These are phyloP conservation scores for Ochotona princeps DNA, from an alignment of 2,113 vertebrate genomes.

Conservation along the genomic window DNA sequence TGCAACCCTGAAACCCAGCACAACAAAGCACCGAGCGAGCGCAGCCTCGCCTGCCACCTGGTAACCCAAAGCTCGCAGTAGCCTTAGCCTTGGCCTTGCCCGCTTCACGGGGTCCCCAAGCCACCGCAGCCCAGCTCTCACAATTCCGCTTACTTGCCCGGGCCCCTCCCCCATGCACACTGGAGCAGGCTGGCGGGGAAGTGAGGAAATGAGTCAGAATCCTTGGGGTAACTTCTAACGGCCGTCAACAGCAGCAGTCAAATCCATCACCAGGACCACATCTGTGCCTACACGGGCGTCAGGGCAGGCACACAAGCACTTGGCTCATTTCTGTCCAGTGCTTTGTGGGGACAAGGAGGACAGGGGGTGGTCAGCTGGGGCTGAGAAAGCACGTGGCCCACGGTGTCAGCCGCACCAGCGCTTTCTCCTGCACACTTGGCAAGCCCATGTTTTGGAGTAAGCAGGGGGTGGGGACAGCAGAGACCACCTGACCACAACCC, in stretches of 20 bases:
- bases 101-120: constrained; percentile 45
- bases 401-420: too few relatives aligned
- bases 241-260: constrained; percentile 82
- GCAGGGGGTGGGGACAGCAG: not conserved
- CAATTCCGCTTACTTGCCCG: constrained; percentile 82
- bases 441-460: too few relatives aligned
- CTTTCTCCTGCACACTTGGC: not conserved
- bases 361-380: not conserved
- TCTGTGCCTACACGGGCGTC: constrained; percentile 77
- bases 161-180: constrained; percentile 81
- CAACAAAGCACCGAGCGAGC: constrained; percentile 52
- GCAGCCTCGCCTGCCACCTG: not conserved
- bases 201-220: constrained; percentile 91
- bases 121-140: constrained; percentile 33
- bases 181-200: constrained; percentile 79
- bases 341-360: constrained; percentile 16
- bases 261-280: constrained; percentile 81
- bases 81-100: constrained; percentile 30
- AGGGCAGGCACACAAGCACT: constrained; percentile 40
- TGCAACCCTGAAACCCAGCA: not conserved
- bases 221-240: constrained; percentile 84
- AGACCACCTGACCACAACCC: constrained; percentile 12
- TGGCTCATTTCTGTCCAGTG: constrained; percentile 4
- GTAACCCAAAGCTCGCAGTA: not conserved
- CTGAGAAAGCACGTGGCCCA: too few relatives aligned